Base-by-base conservation (phyloP, 2,113 vertebrate species). In the Pseudorectes ferrugineus region DNA sequence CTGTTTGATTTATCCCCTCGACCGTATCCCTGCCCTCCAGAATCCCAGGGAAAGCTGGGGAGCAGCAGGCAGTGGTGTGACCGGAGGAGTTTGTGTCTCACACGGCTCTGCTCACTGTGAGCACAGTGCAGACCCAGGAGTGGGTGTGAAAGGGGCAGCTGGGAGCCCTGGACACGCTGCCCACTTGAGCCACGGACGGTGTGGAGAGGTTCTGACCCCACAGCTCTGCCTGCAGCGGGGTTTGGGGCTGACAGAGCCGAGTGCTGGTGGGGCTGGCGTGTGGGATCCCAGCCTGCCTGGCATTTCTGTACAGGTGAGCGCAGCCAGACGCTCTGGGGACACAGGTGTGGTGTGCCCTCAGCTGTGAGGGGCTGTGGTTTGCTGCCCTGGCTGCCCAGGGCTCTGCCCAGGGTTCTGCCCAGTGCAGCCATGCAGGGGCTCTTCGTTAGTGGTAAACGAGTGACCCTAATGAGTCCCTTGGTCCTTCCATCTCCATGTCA, bases 101-200 rank as follows among this genome's bases (percentile, higher is more conserved):
- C 11, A 20, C 59, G 57, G 6, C 68, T 85, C 38, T 43, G 71
- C 61, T 57, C 24, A 2, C 73, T 59, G n/a, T 24, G 12, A 61
- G 49, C 29, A 11, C 4, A 5, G 9, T 26, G 4, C 7, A 11
- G 25, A 29, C 52, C 28, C 17, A 45, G 67, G 66, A 28, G 29
- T 10, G 42, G 49, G n/a, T 24, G 70, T 23, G 83, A 25, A 40
- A 45, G 59, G 35, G 42, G 18, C 11, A 62, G 40, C 57, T 43
- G 70, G 8, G 55, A 42, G 51, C 65, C 20, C 14, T 9, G 12
- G 4, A 1, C 54, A 5, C 0, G 0, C 29, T 14, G 62, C 18
- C 31, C 2, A 0, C 52, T 33, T 11, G 17, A 43, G 42, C n/a
- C 36, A 2, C 0, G 2, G 24, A 1, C 25, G 9, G 33, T 8